Conservation (phyloP, 2,888 invertebrate species). For the Eudasyphora cyanicolor region DNA sequence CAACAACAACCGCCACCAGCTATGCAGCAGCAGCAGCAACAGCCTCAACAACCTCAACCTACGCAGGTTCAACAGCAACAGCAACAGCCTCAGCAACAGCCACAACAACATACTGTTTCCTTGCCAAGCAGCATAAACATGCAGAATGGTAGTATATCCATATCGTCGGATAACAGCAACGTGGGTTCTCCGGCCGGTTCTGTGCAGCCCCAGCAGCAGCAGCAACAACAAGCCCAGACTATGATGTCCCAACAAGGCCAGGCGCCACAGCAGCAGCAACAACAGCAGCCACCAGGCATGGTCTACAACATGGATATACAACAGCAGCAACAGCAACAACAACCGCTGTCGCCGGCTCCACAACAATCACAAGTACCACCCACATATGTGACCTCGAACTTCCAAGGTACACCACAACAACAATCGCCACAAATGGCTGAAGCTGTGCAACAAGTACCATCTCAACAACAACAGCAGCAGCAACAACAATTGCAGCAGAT, state of each 20-base stretch:
- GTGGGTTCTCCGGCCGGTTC: constrained; percentile 24
- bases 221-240: constrained; percentile 31
- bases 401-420: constrained; percentile 58
- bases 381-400: constrained; percentile 47
- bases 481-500: constrained; percentile 37
- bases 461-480: constrained; percentile 38
- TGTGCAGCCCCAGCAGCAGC: constrained; percentile 55
- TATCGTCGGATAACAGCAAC: constrained; percentile 68
- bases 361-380: constrained; percentile 63
- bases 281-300: constrained; percentile 63
- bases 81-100: constrained; percentile 76
- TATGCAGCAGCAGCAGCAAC: constrained; percentile 77
- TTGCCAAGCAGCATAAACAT: constrained; percentile 72
- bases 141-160: constrained; percentile 72
- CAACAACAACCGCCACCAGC: constrained; percentile 77
- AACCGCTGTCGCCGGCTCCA: constrained; percentile 71
- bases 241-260: constrained; percentile 27
- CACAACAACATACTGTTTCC: constrained; percentile 70
- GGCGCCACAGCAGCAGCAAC: constrained; percentile 40
- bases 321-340: constrained; percentile 54
- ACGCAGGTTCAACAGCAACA: constrained; percentile 66
- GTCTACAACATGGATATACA: constrained; percentile 48
- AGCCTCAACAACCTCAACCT: constrained; percentile 68
- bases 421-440: constrained; percentile 56
- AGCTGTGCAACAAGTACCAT: constrained; percentile 44